These are phyloP conservation scores for Cervus canadensis DNA, from an alignment of 2,113 vertebrate species.

Conservation along the genomic window DNA sequence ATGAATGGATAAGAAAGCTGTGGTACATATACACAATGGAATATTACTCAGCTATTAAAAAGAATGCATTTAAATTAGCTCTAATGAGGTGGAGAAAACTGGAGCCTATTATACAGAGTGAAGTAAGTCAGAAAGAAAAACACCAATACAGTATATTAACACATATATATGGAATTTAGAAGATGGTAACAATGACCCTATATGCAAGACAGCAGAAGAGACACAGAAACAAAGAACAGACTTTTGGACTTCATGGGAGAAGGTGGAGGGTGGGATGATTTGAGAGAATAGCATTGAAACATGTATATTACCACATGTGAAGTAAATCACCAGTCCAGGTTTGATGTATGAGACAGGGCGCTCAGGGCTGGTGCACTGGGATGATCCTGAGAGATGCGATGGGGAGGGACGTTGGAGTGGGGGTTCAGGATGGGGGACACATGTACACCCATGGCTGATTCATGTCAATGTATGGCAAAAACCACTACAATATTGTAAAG, in stretches of 20 bases:
- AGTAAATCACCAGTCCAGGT: neutral
- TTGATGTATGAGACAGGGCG: neutral
- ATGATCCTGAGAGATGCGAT: fast-evolving
- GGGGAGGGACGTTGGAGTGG: neutral
- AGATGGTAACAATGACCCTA: neutral
- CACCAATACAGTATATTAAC: neutral
- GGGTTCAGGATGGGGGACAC: neutral
- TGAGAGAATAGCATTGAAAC: neutral
- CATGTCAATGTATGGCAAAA: neutral
- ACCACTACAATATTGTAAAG: neutral
- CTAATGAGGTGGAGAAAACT: neutral
- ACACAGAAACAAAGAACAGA: neutral
- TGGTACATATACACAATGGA: neutral
- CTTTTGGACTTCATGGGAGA: neutral
- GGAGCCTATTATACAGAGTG: neutral
- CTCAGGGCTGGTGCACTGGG: neutral
- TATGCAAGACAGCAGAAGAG: neutral
- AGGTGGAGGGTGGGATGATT: neutral
- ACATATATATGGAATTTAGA: neutral
- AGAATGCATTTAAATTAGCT: neutral
- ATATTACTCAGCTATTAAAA: neutral
- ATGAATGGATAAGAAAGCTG: neutral
- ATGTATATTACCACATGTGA: neutral
- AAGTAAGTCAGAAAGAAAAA: neutral
- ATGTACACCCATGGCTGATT: neutral